Conservation (phyloP, 2,888 invertebrate species). For the Drosophila emarginata region DNA sequence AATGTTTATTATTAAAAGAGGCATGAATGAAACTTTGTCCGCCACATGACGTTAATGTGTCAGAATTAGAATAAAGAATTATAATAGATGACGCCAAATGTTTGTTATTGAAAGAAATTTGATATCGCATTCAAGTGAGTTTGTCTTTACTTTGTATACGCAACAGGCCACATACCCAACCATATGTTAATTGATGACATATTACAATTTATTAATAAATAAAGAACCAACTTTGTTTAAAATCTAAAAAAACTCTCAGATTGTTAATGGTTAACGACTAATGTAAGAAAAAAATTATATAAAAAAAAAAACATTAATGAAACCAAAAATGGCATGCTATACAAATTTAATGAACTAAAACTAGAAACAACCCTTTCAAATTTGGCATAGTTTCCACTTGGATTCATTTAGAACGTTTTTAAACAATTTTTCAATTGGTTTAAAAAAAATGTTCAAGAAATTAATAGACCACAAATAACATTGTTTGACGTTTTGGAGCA, state of each 20-base stretch:
- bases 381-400: conserved; percentile 4
- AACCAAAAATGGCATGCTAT: background rate
- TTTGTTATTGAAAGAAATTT: background rate
- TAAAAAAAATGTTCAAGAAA: background rate
- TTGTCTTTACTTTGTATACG: background rate
- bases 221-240: background rate
- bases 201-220: background rate
- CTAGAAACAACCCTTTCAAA: background rate
- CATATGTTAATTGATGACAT: too few species aligned
- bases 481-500: background rate
- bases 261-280: background rate
- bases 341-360: background rate
- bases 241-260: background rate
- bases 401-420: background rate
- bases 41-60: too few species aligned
- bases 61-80: too few species aligned
- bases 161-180: background rate
- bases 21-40: too few species aligned
- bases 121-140: background rate
- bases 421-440: background rate
- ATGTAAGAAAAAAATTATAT: background rate
- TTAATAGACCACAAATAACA: background rate
- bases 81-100: too few species aligned
- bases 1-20: too few species aligned
- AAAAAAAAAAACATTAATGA: background rate